Percentiles rank a stretch among this genome's conserved stretches.
Conservation (phyloP, 2,113 vertebrate genomes). For the Chamaea fasciata region DNA sequence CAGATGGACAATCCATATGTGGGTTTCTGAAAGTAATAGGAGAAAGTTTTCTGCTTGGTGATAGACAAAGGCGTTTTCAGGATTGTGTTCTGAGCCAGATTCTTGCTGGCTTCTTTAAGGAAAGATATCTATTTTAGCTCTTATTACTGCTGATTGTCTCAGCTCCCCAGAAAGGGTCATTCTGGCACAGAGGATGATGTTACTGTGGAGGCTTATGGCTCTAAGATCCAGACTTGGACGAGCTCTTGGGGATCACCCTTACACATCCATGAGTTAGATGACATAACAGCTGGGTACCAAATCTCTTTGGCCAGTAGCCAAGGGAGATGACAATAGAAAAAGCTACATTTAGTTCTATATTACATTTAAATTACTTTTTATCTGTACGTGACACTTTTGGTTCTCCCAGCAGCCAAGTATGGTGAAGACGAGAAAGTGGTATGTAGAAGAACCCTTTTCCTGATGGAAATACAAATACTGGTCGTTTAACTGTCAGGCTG, state of each 20-base stretch:
- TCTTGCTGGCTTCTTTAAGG: not conserved
- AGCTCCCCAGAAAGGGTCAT: not conserved
- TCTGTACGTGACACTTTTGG: not conserved
- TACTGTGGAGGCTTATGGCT: not conserved
- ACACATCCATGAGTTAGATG: not conserved
- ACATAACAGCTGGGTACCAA: not conserved
- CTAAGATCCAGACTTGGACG: not conserved
- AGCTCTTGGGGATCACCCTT: not conserved
- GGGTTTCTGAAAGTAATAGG: not conserved
- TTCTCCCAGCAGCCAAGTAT: not conserved
- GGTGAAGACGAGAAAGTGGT: not conserved
- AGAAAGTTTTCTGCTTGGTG: not conserved
- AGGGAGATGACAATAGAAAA: not conserved
- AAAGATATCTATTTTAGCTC: not conserved
- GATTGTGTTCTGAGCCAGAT: not conserved
- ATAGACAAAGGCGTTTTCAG: constrained; percentile 29
- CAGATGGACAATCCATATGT: not conserved
- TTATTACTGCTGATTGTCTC: not conserved
- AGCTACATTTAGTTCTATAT: not conserved
- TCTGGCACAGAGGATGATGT: not conserved
- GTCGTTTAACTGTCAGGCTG: not conserved
- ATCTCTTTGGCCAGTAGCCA: not conserved
- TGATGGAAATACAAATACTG: not conserved
- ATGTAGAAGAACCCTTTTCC: not conserved
- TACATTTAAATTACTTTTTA: not conserved